Evolutionary conservation across 2,797 vertebrate genomes (phyloP), one percentile per base, ranked within the genome.

Genomic region (Masticophis lateralis): DNA sequence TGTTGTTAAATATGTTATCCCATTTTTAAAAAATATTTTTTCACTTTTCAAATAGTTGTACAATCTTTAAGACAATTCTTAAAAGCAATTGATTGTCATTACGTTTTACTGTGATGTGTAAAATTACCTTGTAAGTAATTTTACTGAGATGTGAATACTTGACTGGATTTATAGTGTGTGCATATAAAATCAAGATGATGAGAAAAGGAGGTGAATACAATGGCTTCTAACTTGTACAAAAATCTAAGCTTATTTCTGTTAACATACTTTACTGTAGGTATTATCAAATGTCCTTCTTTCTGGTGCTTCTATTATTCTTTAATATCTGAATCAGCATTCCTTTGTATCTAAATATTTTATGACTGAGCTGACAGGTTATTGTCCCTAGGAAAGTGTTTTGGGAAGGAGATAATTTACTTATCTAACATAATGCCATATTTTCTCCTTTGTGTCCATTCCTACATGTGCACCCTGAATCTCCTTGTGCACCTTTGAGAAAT

Each of bases 401-500:
- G 18, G 43, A 22, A 25, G 37, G 74, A 47, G 74, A 22, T 47
- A 83, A 83, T 83, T 83, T 83, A 83, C 22, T 83, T 83, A 47
- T 47, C 37, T 83, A 47, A 47, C 4, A 25, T 47, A 83, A 47
- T 47, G 43, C 43, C 37, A 83, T 47, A 86, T 28, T 86, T 61
- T 88, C 37, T 57, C 27, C 3, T 25, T 57, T 14, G 27, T 28
- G 20, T n/a, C 51, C 32, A 5, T 51, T 55, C 59, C 66, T 51
- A 57, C 59, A 28, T 69, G 37, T 5, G 8, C 10, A 13, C 22
- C 9, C 32, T 90, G 61, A 59, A n/a, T 32, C 32, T 14, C 22
- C 25, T 18, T 22, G 37, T 37, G 13, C 27, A 61, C 66, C n/a
- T 88, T 60, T 25, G 55, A 94, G 94, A 97, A 95, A 2, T 88